These are phyloP conservation scores for Jacana jacana DNA, from an alignment of 2,113 vertebrate species.

Conservation along the genomic window DNA sequence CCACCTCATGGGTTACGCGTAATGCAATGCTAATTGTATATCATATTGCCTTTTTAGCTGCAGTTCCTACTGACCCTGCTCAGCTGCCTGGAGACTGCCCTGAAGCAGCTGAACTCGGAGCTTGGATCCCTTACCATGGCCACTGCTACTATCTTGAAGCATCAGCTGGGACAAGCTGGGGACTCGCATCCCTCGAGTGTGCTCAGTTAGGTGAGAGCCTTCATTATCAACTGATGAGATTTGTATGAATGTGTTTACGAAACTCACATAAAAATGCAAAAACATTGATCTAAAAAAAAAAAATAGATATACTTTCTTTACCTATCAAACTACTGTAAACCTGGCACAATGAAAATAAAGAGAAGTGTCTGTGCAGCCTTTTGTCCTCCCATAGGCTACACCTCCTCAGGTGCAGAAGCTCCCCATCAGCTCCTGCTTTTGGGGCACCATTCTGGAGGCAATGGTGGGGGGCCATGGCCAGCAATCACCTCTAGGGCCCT, in stretches of 20 bases:
- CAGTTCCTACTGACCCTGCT: slow-evolving; percentile 82
- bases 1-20: not conserved
- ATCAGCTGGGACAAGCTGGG: slow-evolving; percentile 78
- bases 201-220: slow-evolving; percentile 78
- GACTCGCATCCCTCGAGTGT: slow-evolving; percentile 86
- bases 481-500: not conserved
- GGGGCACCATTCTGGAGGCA: not conserved
- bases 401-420: not conserved
- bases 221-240: not conserved
- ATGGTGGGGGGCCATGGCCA: too few species aligned
- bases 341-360: not conserved
- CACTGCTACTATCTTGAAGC: slow-evolving; percentile 85
- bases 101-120: slow-evolving; percentile 58
- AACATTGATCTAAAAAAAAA: not conserved
- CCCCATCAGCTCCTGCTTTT: not conserved
- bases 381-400: not conserved
- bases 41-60: slow-evolving; percentile 53
- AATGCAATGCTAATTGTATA: not conserved
- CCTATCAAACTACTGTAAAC: not conserved
- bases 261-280: not conserved
- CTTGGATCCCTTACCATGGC: slow-evolving; percentile 87
- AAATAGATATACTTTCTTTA: not conserved
- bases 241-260: not conserved
- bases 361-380: not conserved
- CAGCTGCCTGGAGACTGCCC: slow-evolving; percentile 88